These are phyloP conservation scores for Dinomys branickii DNA, from an alignment of 2,113 vertebrate species.

Conservation along the genomic window DNA sequence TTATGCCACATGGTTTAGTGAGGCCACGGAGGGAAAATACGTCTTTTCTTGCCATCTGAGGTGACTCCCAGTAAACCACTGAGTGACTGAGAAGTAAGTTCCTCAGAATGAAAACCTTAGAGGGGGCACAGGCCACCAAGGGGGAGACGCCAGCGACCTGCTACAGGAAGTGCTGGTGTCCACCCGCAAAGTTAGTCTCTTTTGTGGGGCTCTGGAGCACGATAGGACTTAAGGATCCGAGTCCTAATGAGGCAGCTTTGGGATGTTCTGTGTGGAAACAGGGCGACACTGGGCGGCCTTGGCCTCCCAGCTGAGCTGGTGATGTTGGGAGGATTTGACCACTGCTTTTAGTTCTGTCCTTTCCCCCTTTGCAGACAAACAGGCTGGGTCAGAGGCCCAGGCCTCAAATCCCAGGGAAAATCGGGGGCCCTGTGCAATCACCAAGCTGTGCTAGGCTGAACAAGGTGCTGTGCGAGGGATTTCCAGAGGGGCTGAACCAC, in stretches of 20 bases:
- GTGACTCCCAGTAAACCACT: background rate
- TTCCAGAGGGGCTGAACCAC: background rate
- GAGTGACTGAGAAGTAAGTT: background rate
- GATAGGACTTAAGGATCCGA: background rate
- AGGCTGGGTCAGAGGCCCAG: background rate
- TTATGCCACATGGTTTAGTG: background rate
- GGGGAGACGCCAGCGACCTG: background rate
- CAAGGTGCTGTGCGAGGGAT: background rate
- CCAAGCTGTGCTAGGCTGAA: background rate
- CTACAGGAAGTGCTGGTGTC: background rate
- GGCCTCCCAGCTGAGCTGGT: background rate
- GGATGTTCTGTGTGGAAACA: background rate
- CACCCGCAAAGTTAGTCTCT: background rate
- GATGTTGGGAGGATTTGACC: background rate
- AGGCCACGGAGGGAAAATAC: background rate
- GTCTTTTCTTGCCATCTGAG: background rate
- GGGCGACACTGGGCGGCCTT: background rate
- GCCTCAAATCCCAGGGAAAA: background rate
- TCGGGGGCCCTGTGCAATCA: background rate
- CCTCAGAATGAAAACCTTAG: background rate
- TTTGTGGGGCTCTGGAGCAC: background rate
- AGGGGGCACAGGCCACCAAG: background rate
- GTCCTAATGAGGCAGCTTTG: background rate
- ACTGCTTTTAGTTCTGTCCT: background rate
- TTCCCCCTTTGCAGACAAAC: background rate